Conservation (phyloP, 2,888 invertebrate genomes). For the Phyllotreta striolata region DNA sequence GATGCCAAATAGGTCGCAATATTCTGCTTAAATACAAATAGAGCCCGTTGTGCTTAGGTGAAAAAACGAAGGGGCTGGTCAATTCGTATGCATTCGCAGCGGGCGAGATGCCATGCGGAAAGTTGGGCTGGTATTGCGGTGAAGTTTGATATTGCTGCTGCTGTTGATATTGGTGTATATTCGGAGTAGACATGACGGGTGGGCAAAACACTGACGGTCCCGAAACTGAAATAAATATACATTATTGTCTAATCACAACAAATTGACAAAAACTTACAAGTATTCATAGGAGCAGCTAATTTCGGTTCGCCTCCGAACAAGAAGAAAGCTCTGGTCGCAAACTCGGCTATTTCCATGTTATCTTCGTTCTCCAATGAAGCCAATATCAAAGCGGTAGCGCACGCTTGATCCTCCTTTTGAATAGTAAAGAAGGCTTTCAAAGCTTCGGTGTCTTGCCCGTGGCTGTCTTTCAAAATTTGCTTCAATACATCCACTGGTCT, state of each 20-base stretch:
- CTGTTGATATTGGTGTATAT: constrained; percentile 46
- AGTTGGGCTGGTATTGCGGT: constrained; percentile 34
- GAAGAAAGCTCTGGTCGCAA: constrained; percentile 93
- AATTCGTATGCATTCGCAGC: constrained; percentile 45
- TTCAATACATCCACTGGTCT: constrained; percentile 89
- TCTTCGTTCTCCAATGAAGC: constrained; percentile 75
- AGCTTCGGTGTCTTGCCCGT: constrained; percentile 85
- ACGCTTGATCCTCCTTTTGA: constrained; percentile 83
- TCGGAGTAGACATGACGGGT: constrained; percentile 59
- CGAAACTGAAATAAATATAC: constrained; percentile 42
- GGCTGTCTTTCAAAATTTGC: constrained; percentile 80
- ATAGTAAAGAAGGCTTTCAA: constrained; percentile 87
- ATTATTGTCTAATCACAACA: neutral
- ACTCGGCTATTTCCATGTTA: constrained; percentile 77
- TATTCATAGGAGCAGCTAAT: constrained; percentile 48
- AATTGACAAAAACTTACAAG: constrained; percentile 44
- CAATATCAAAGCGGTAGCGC: constrained; percentile 85
- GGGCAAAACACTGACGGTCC: constrained; percentile 53
- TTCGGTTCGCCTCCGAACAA: constrained; percentile 85
- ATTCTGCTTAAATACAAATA: constrained; percentile 91
- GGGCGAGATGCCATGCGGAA: constrained; percentile 41
- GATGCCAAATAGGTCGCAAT: constrained; percentile 87
- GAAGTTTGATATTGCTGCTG: constrained; percentile 32
- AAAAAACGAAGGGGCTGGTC: constrained; percentile 59
- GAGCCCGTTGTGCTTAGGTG: constrained; percentile 91